A percentile compares a stretch with the other conserved stretches of the same genome.
These are phyloP conservation scores for Tuta absoluta DNA, from an alignment of 2,888 invertebrate genomes.

Conservation along the genomic window DNA sequence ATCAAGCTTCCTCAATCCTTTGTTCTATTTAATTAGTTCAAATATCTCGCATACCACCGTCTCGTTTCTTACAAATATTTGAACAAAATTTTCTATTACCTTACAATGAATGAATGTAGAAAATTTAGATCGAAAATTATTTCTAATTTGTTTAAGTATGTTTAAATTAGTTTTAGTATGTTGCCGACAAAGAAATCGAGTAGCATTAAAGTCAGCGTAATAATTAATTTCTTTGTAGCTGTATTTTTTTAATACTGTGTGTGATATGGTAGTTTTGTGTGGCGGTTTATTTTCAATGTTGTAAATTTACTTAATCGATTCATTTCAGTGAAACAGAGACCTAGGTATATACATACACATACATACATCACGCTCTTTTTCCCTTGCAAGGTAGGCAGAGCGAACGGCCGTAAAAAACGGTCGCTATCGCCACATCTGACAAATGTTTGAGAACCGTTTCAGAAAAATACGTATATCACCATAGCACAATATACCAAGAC, in stretches of 20 bases:
- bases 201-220: not conserved
- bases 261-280: not conserved
- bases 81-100: not conserved
- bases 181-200: not conserved
- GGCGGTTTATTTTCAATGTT: not conserved
- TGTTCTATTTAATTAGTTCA: slow-evolving; percentile 5
- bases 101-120: not conserved
- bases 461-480: too few species aligned
- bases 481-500: too few species aligned
- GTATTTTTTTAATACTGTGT: not conserved
- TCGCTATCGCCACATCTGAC: too few species aligned
- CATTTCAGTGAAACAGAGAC: too few species aligned
- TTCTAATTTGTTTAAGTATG: not conserved
- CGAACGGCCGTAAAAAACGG: too few species aligned
- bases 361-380: too few species aligned
- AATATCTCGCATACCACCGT: not conserved
- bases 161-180: not conserved
- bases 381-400: too few species aligned
- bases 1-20: not conserved
- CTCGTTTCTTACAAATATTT: not conserved
- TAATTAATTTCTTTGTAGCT: not conserved
- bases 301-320: too few species aligned
- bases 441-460: too few species aligned
- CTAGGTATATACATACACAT: too few species aligned
- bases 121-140: not conserved